Percentiles rank a stretch among this genome's conserved stretches.
phyloP scores from a whole-genome alignment of 2,888 invertebrate genomes.

The Tinea pellionella region DNA sequence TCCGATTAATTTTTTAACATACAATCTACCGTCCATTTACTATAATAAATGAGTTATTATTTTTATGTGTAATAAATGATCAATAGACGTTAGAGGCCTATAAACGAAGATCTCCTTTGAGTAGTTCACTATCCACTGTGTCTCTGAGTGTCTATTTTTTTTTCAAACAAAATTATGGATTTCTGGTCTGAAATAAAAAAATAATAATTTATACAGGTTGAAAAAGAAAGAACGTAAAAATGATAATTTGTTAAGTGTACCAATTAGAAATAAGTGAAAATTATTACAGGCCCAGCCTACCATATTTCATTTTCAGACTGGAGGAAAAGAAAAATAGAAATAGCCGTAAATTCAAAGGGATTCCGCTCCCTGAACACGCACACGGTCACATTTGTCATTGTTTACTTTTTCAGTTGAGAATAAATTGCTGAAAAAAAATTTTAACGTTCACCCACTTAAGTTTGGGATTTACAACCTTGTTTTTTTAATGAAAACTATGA shows the following conservation, averaged over 20 bases:
- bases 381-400: background rate
- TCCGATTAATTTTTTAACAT: too few species aligned
- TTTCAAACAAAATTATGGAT: too few species aligned
- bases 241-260: conserved; percentile 1
- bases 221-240: too few species aligned
- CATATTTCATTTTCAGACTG: background rate
- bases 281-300: background rate
- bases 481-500: background rate
- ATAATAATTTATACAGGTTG: too few species aligned
- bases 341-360: background rate
- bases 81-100: too few species aligned
- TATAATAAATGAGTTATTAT: too few species aligned
- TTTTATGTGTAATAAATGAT: too few species aligned
- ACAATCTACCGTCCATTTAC: too few species aligned
- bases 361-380: background rate
- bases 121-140: too few species aligned
- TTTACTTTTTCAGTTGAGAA: background rate
- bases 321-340: background rate
- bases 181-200: too few species aligned
- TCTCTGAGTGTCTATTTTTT: too few species aligned
- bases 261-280: conserved; percentile 7
- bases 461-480: background rate
- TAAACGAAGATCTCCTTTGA: too few species aligned
- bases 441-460: background rate
- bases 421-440: conserved; percentile 3